phyloP scores from a whole-genome alignment of 2,113 vertebrate species.

The Nothoprocta perdicaria region DNA sequence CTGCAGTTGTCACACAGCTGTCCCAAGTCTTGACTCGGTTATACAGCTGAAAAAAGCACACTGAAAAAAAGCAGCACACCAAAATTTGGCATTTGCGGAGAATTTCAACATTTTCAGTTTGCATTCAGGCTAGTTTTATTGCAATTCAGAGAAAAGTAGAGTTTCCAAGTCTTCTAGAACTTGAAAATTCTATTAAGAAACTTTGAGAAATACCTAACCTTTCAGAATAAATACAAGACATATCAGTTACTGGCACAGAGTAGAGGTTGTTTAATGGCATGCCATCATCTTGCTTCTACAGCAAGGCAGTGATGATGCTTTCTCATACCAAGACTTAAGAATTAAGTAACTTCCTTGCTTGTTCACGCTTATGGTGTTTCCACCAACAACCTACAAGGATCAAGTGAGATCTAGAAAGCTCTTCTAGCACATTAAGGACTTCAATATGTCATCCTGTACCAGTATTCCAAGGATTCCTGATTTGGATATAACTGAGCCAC shows the following conservation, averaged over 20 bases:
- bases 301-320: neutral
- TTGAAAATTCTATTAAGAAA: neutral
- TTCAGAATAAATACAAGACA: neutral
- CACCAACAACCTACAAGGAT: neutral
- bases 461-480: neutral
- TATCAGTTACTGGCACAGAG: neutral
- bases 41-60: accelerated
- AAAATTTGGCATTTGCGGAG: neutral
- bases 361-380: neutral
- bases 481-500: neutral
- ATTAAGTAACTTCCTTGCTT: neutral
- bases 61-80: neutral
- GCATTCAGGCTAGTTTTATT: accelerated
- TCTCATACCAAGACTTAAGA: neutral
- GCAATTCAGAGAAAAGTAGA: neutral
- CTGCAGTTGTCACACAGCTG: neutral
- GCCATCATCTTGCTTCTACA: neutral
- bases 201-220: neutral
- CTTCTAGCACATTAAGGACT: neutral
- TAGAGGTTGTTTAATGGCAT: neutral
- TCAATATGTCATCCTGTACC: neutral
- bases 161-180: neutral
- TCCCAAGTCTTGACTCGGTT: neutral
- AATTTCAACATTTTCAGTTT: neutral
- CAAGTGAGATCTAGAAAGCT: neutral